These are phyloP conservation scores for Hydraecia micacea DNA, from an alignment of 2,888 invertebrate species.

Conservation along the genomic window DNA sequence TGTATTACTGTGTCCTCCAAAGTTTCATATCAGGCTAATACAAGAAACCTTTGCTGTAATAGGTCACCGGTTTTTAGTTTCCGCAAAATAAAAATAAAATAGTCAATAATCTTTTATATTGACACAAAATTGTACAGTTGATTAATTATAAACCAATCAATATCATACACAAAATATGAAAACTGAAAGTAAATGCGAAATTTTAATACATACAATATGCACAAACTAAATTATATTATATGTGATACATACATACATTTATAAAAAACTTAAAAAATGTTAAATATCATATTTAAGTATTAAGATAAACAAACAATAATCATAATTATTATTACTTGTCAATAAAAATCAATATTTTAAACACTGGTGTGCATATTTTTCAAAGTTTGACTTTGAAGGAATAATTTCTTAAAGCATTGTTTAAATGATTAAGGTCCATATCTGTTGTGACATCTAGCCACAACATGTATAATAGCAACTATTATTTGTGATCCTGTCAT, in stretches of 20 bases:
- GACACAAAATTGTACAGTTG: constrained; percentile 43
- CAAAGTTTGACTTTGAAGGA: constrained; percentile 23
- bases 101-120: constrained; percentile 52
- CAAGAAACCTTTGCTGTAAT: constrained; percentile 1
- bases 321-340: constrained; percentile 28
- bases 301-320: constrained; percentile 32
- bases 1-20: not conserved
- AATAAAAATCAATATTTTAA: constrained; percentile 13
- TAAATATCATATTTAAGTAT: constrained; percentile 19
- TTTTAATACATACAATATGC: constrained; percentile 33
- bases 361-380: constrained; percentile 30
- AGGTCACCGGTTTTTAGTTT: not conserved
- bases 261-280: constrained; percentile 25
- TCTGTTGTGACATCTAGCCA: constrained; percentile 28
- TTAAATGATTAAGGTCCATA: constrained; percentile 20
- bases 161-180: constrained; percentile 34
- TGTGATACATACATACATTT: constrained; percentile 32
- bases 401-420: constrained; percentile 40
- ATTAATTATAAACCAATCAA: constrained; percentile 36
- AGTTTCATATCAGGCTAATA: not conserved
- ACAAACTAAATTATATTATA: constrained; percentile 23
- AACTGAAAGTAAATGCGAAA: constrained; percentile 44
- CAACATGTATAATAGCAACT: constrained; percentile 24
- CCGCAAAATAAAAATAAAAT: constrained; percentile 41
- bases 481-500: constrained; percentile 51